A percentile compares a stretch with the other conserved stretches of the same genome.
Evolutionary conservation across 1,140 invertebrate species (phyloP).

Genomic region (Pantala flavescens): DNA sequence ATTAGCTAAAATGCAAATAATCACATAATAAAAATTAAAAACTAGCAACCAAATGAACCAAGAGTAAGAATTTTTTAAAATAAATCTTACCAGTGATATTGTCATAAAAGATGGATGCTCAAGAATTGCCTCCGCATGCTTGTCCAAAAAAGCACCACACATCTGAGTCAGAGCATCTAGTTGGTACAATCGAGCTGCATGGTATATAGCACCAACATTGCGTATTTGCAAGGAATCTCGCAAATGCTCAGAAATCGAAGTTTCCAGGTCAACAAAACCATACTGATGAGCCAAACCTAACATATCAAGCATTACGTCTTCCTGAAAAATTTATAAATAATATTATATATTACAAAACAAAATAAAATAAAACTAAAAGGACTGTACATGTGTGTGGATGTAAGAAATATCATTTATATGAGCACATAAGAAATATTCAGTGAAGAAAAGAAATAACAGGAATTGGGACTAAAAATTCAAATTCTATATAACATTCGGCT

Average conservation of each 20-base stretch:
- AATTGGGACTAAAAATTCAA: too few species aligned
- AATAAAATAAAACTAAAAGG: too few species aligned
- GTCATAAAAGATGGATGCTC: constrained; percentile 71
- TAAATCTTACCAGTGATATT: constrained; percentile 61
- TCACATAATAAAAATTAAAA: too few species aligned
- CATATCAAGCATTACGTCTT: constrained; percentile 78
- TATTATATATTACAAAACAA: too few species aligned
- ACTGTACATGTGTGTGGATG: not conserved
- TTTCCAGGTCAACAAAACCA: constrained; percentile 84
- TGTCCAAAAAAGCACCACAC: constrained; percentile 70
- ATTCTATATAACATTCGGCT: too few species aligned
- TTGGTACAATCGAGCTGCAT: constrained; percentile 71
- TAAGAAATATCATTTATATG: constrained; percentile 11
- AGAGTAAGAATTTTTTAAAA: too few species aligned
- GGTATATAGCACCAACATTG: constrained; percentile 89
- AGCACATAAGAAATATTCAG: not conserved
- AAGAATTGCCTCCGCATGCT: constrained; percentile 74
- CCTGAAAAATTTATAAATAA: too few species aligned
- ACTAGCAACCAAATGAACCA: too few species aligned
- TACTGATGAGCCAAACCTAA: constrained; percentile 85
- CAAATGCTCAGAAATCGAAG: constrained; percentile 85
- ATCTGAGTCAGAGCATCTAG: constrained; percentile 49
- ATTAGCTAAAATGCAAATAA: too few species aligned
- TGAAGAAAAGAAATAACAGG: too few species aligned
- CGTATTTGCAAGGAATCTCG: constrained; percentile 72